phyloP scores from a whole-genome alignment of 2,888 invertebrate species.

The Coleophora deauratella region DNA sequence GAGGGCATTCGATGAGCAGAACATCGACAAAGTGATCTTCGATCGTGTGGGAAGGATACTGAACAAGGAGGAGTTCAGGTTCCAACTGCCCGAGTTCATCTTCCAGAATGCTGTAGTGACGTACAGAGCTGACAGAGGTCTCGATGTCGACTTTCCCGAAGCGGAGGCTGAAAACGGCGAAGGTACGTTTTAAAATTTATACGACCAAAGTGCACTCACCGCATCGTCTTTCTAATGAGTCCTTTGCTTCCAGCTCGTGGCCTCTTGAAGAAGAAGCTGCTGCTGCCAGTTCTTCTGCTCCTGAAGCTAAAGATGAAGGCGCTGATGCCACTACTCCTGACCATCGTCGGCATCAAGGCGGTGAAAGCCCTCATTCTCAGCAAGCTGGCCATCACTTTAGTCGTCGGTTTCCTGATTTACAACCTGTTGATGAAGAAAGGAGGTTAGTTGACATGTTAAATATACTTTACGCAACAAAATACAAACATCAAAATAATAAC shows the following conservation, averaged over 20 bases:
- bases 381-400: slow-evolving; percentile 86
- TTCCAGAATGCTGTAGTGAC: slow-evolving; percentile 79
- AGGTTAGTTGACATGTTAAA: slow-evolving; percentile 73
- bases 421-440: slow-evolving; percentile 84
- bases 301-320: slow-evolving; percentile 89
- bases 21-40: slow-evolving; percentile 83
- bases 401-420: slow-evolving; percentile 86
- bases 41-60: slow-evolving; percentile 81
- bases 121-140: slow-evolving; percentile 78
- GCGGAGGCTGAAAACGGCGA: slow-evolving; percentile 65
- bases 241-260: slow-evolving; percentile 77
- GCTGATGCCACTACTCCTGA: slow-evolving; percentile 86
- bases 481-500: too few relatives aligned
- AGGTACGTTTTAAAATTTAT: slow-evolving; percentile 46
- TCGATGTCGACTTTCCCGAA: slow-evolving; percentile 76
- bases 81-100: slow-evolving; percentile 81
- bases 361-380: slow-evolving; percentile 88
- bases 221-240: slow-evolving; percentile 6
- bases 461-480: too few relatives aligned
- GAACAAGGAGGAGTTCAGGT: slow-evolving; percentile 81
- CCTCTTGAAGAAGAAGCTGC: slow-evolving; percentile 86
- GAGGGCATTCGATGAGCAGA: slow-evolving; percentile 74
- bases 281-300: slow-evolving; percentile 84
- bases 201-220: neutral
- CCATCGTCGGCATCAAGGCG: slow-evolving; percentile 86